Evolutionary conservation across 2,888 invertebrate genomes (phyloP), one percentile per base, ranked within the genome.

Genomic region (Ptycholaimellus sp.): DNA sequence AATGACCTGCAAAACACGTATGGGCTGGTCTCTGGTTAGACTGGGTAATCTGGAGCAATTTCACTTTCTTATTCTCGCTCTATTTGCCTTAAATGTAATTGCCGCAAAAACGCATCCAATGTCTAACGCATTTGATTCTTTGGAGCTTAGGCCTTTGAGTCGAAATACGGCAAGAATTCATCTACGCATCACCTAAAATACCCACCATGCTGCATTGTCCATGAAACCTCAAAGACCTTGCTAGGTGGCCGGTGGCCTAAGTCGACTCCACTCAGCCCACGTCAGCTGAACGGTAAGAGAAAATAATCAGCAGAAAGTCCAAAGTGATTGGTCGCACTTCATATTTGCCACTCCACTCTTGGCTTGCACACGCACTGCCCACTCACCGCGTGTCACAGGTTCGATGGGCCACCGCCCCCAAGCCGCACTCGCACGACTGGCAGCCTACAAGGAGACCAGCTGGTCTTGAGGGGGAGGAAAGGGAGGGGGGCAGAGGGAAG

Each of bases 371-470:
- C 57, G 54, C 17, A 61, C 27, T 50, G 44, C 2, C 59, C 59
- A 2, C 52, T 51, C 34, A 42, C 42, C 6, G 48, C 49, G n/a
- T n/a, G 44, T 59, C 53, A 30, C 16, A 9, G 13, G 3, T 2
- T 14, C 13, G 7, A n/a, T 36, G 3, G 27, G 17, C 4, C 6
- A 18, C 16, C 6, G 11, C 6, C 17, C 11, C 16, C 3, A n/a
- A n/a, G 7, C 58, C 51, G 49, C 64, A 64, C 30, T 51, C 51
- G 47, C 64, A 54, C 18, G 51, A 46, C 36, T 51, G 44, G n/a
- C n/a, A n/a, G 32, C 11, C 11, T 27, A 27, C 9, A 11, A 11
- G 27, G 27, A 11, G 9, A 27, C 9, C 27, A 9, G 11, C 27
- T 9, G 11, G n/a, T 11, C 9, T 11, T 27, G 27, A 11, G 9